A percentile compares a stretch with the other conserved stretches of the same genome.
Evolutionary conservation across 2,888 invertebrate genomes (phyloP).

Genomic region (Antheraea assamensis): DNA sequence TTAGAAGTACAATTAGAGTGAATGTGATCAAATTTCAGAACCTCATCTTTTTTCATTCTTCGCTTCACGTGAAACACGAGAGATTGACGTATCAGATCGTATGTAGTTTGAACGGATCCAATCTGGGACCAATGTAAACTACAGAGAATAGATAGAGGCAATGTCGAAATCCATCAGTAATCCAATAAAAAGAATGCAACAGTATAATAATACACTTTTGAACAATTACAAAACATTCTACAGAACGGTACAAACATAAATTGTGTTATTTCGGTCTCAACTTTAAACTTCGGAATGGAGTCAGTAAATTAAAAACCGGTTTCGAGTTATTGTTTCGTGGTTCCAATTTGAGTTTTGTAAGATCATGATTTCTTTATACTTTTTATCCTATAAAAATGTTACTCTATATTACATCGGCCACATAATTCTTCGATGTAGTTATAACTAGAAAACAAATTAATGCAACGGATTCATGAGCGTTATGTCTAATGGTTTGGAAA

Average conservation of each 20-base stretch:
- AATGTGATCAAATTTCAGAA: no score
- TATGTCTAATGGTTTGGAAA: background rate
- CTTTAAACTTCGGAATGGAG: background rate
- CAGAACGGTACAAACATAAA: slow-evolving; percentile 7
- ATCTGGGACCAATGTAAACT: no score
- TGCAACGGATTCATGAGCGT: no score
- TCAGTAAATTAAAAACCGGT: slow-evolving; percentile 6
- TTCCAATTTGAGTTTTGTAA: background rate
- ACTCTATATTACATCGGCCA: background rate
- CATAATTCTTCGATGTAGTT: no score
- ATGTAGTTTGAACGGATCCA: no score
- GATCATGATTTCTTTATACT: background rate
- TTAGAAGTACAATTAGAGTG: no score
- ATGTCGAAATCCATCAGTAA: background rate
- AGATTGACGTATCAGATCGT: no score
- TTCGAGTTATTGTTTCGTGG: slow-evolving; percentile 4
- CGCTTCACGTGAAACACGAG: no score
- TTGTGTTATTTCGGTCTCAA: slow-evolving; percentile 10
- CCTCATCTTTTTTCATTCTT: no score
- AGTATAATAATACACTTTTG: background rate
- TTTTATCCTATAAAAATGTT: background rate
- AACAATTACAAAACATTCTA: slow-evolving; percentile 12
- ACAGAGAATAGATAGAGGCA: background rate
- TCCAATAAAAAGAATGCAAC: slow-evolving; percentile 2
- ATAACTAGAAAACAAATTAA: no score